Percentiles rank a stretch among this genome's conserved stretches.
Conservation (phyloP, 2,888 invertebrate species). For the Cantharis flavilabris region DNA sequence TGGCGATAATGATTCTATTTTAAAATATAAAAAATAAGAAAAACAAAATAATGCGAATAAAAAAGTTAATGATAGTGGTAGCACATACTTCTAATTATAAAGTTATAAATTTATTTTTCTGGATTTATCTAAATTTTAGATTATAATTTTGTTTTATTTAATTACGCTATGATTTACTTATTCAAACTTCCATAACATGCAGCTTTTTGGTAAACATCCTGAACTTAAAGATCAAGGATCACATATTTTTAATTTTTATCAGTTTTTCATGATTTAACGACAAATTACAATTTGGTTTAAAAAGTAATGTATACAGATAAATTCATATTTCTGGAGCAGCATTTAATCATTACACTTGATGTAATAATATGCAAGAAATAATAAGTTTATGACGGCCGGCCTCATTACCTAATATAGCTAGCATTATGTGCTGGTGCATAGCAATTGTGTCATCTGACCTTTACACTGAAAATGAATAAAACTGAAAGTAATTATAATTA, state of each 20-base stretch:
- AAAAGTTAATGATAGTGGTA: not conserved
- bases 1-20: too few relatives aligned
- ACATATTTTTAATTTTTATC: not conserved
- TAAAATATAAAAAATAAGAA: not conserved
- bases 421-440: slow-evolving; percentile 27
- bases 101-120: not conserved
- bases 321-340: not conserved
- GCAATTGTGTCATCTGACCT: slow-evolving; percentile 22
- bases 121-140: not conserved
- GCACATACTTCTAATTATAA: not conserved
- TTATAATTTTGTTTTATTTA: not conserved
- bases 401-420: slow-evolving; percentile 40
- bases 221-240: not conserved
- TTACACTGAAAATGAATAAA: slow-evolving; percentile 17
- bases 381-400: slow-evolving; percentile 31
- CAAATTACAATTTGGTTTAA: not conserved
- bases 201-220: not conserved
- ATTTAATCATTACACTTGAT: not conserved
- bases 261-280: not conserved
- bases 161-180: not conserved
- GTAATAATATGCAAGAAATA: not conserved
- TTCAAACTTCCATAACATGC: not conserved
- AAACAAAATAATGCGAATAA: not conserved
- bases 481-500: not conserved
- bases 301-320: not conserved